Conservation (phyloP, 1,140 invertebrate genomes). For the Gryon sp. region DNA sequence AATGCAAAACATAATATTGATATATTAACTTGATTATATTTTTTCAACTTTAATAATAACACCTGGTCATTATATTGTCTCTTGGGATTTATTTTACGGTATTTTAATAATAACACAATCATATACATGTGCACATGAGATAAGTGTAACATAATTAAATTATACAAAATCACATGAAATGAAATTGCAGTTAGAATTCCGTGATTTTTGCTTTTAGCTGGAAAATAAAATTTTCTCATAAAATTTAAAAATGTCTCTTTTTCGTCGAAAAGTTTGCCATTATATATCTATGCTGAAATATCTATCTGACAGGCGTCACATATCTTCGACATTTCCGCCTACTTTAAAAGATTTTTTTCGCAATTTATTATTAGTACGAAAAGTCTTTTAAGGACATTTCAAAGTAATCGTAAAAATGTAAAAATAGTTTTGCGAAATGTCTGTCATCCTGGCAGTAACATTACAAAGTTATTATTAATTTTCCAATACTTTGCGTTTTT, state of each 20-base stretch:
- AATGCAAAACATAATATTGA: constrained; percentile 17
- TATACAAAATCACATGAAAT: no score
- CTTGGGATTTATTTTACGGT: no score
- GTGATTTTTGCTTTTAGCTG: no score
- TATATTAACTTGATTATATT: constrained; percentile 29
- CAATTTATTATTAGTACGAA: constrained; percentile 1
- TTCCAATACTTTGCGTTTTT: constrained; percentile 39
- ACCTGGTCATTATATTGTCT: no score
- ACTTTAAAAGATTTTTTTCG: not conserved
- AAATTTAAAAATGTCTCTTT: no score
- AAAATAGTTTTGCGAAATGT: constrained; percentile 23
- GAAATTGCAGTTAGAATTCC: not conserved
- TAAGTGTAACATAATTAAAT: no score
- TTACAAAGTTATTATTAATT: constrained; percentile 51
- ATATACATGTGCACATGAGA: no score
- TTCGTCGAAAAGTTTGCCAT: not conserved
- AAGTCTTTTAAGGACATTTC: constrained; percentile 8
- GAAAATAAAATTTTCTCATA: no score
- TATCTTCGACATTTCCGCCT: not conserved
- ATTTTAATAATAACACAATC: no score
- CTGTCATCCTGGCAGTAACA: constrained; percentile 18
- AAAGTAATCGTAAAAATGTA: constrained; percentile 10
- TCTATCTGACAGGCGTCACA: constrained; percentile 9
- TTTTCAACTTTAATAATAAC: constrained; percentile 5
- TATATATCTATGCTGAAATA: not conserved